Percentiles rank a stretch among this genome's conserved stretches.
phyloP scores from a whole-genome alignment of 2,888 invertebrate species.

The Spatulosminthurus flaviceps region DNA sequence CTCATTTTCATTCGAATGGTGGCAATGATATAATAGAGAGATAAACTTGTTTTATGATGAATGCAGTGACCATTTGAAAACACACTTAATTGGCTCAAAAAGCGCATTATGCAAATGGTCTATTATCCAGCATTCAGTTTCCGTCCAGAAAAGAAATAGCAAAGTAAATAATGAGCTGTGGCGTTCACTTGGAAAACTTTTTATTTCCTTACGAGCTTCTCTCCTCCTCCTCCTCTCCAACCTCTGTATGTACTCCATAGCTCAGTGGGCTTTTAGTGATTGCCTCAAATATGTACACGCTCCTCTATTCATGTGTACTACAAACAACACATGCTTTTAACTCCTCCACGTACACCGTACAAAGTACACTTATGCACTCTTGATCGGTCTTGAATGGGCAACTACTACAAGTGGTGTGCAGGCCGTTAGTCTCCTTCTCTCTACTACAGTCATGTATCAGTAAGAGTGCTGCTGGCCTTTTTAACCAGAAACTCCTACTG shows the following conservation, averaged over 20 bases:
- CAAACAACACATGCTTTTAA: neutral
- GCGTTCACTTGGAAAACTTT: constrained; percentile 35
- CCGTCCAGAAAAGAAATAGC: constrained; percentile 40
- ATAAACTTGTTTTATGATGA: constrained; percentile 56
- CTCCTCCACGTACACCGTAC: neutral
- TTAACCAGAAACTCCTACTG: neutral
- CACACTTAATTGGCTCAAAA: constrained; percentile 53
- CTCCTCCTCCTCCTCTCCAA: too few relatives aligned
- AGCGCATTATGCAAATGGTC: constrained; percentile 53
- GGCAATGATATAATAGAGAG: constrained; percentile 47
- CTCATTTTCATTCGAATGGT: constrained; percentile 18
- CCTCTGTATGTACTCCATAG: neutral
- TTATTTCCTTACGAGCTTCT: constrained; percentile 39
- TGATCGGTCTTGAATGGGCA: neutral
- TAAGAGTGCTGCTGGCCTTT: neutral
- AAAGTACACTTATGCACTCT: constrained; percentile 9
- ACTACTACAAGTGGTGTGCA: neutral
- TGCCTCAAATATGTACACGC: neutral
- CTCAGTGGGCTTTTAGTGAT: neutral
- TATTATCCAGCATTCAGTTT: constrained; percentile 45
- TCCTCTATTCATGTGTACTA: neutral
- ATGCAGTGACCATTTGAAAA: constrained; percentile 50
- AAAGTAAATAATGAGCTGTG: constrained; percentile 49
- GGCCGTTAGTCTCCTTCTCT: neutral
- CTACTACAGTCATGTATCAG: neutral